Evolutionary conservation across 2,888 invertebrate species (phyloP).

Genomic region (Eristalis pertinax): DNA sequence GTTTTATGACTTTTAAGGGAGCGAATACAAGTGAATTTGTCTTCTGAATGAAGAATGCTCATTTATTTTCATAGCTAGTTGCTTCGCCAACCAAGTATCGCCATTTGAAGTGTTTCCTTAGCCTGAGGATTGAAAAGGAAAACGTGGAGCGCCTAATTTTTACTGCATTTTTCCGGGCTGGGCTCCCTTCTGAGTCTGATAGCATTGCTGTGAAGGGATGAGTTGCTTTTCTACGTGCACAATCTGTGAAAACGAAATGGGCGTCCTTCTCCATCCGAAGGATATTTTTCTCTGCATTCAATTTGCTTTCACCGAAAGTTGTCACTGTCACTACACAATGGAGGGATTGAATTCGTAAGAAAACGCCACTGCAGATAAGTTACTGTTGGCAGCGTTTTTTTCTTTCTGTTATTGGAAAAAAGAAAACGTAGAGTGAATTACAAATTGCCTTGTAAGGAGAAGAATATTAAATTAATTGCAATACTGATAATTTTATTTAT

Average conservation of each 20-base stretch:
- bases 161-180: constrained; percentile 46
- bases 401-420: neutral
- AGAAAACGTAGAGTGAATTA: constrained; percentile 26
- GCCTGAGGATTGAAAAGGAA: neutral
- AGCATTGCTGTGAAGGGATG: constrained; percentile 54
- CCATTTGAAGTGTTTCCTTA: constrained; percentile 15
- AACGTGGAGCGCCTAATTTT: constrained; percentile 46
- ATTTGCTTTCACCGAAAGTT: constrained; percentile 15
- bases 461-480: constrained; percentile 62
- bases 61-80: constrained; percentile 47
- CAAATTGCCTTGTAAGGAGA: constrained; percentile 53
- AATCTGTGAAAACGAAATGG: constrained; percentile 38
- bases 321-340: constrained; percentile 44
- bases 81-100: constrained; percentile 36
- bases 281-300: constrained; percentile 48
- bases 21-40: constrained; percentile 58
- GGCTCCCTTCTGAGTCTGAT: constrained; percentile 29
- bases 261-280: constrained; percentile 44
- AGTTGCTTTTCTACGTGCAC: constrained; percentile 59
- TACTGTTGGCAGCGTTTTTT: constrained; percentile 14
- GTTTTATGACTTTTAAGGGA: constrained; percentile 39
- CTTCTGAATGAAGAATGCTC: constrained; percentile 66
- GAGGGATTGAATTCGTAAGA: constrained; percentile 42
- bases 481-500: neutral
- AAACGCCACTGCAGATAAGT: constrained; percentile 41